Base-by-base conservation (phyloP, 2,797 vertebrate species). In the Chiroxiphia lanceolata region DNA sequence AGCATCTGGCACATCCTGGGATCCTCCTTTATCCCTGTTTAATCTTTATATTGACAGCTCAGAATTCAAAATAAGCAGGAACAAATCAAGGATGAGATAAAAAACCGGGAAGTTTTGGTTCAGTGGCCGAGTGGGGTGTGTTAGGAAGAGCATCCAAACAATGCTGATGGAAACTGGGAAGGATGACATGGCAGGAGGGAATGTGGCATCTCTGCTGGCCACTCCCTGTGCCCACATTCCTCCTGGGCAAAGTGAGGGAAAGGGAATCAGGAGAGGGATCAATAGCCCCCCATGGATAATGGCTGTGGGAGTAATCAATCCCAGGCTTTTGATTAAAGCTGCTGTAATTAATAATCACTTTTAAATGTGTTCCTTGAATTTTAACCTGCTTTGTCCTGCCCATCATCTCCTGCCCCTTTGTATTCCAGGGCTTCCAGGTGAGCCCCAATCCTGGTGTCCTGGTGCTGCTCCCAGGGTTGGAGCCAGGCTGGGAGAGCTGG, bases 1-100 rank as follows among this genome's bases (percentile, higher is more conserved):
- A 96, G 97, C 98, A 98, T 94, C 98, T 98, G 98, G 92, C 95
- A 74, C 94, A 11, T 87, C 20, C 97, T 97, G 31, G 93, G 95
- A 97, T 96, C 97, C 95, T 69, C 87, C 93, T 93, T 81, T 60
- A 59, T 87, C 64, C 93, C 89, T 22, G 70, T 84, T 94, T 96
- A 70, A 95, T 97, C 94, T 94, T 84, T 86, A 29, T 68, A 51
- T 92, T 89, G 96, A 96, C 78, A 78, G 93, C 94, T 87, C 84
- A 77, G 89, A 92, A 95, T 91, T 47, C 86, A 94, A 96, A 97
- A 92, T 60, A 93, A 95, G 86, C 82, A 90, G 90, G 45, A 79
- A 36, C 40, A 38, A 92, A 92, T 90, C 70, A 70, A 82, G 91
- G 64, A 57, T 92, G n/a, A 71, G 67, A 20, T 48, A 47, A 69